phyloP scores from a whole-genome alignment of 2,888 invertebrate species.

The Marronus borbonicus region DNA sequence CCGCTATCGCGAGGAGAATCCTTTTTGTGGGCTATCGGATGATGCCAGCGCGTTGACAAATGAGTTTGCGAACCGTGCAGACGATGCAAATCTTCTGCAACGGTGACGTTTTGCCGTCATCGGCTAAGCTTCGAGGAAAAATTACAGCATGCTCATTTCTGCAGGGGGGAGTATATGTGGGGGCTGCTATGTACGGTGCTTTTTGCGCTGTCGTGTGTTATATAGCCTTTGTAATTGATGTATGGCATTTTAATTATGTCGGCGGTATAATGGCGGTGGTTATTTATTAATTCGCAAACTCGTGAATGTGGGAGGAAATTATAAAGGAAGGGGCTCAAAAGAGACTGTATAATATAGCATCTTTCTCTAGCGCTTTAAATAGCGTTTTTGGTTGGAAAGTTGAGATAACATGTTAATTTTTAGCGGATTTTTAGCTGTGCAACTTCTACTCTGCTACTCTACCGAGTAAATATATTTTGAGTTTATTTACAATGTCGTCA shows the following conservation, averaged over 20 bases:
- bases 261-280: background rate
- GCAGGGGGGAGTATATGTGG: background rate
- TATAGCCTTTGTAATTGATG: conserved; percentile 16
- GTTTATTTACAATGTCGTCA: too few species aligned
- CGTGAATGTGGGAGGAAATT: too few species aligned
- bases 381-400: too few species aligned
- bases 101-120: conserved; percentile 29
- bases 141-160: background rate
- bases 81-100: conserved; percentile 38
- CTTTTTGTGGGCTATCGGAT: background rate
- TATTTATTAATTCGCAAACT: too few species aligned
- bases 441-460: too few species aligned
- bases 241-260: conserved; percentile 32
- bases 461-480: too few species aligned
- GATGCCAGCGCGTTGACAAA: conserved; percentile 17
- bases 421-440: too few species aligned
- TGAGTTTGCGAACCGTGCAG: background rate
- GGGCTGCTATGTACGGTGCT: background rate
- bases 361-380: too few species aligned
- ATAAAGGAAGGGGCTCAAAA: too few species aligned
- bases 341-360: too few species aligned
- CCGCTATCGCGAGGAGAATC: background rate
- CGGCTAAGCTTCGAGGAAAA: conserved; percentile 28
- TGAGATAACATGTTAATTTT: too few species aligned
- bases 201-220: background rate